Conservation (phyloP, 2,888 invertebrate species). For the Pterostichus madidus region DNA sequence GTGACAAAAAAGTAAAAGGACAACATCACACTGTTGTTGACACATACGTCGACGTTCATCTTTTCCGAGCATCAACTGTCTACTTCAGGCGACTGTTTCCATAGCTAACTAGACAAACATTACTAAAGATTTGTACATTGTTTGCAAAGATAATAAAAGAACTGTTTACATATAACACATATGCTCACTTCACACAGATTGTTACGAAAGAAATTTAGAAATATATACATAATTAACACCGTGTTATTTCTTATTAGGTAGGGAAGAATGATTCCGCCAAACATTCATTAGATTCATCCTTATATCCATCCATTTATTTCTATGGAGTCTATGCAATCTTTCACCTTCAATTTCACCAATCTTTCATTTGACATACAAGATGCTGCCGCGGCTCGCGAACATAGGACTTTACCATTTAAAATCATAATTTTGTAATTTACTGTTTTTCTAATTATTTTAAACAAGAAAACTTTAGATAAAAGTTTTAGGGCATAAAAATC, state of each 20-base stretch:
- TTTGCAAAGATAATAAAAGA: too few species aligned
- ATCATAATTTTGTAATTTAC: too few species aligned
- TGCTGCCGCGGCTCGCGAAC: too few species aligned
- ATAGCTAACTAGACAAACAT: not conserved
- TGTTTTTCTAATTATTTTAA: too few species aligned
- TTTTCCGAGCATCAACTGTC: not conserved
- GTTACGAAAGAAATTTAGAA: not conserved
- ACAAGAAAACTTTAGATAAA: too few species aligned
- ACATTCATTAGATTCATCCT: not conserved
- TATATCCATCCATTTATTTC: too few species aligned
- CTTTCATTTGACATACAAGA: too few species aligned
- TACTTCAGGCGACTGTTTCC: slow-evolving; percentile 2
- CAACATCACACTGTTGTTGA: slow-evolving; percentile 8
- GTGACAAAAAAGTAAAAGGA: slow-evolving; percentile 4
- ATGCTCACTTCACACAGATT: not conserved
- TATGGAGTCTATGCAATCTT: too few species aligned
- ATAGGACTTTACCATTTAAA: too few species aligned
- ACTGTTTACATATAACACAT: not conserved
- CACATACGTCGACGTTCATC: not conserved
- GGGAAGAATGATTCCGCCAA: not conserved
- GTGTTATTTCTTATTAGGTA: not conserved
- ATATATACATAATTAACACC: not conserved
- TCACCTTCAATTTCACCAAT: too few species aligned
- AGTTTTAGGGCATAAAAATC: too few species aligned
- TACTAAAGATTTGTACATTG: too few species aligned